Evolutionary conservation across 1,140 invertebrate genomes (phyloP).

Genomic region (Zelostemma sp.): DNA sequence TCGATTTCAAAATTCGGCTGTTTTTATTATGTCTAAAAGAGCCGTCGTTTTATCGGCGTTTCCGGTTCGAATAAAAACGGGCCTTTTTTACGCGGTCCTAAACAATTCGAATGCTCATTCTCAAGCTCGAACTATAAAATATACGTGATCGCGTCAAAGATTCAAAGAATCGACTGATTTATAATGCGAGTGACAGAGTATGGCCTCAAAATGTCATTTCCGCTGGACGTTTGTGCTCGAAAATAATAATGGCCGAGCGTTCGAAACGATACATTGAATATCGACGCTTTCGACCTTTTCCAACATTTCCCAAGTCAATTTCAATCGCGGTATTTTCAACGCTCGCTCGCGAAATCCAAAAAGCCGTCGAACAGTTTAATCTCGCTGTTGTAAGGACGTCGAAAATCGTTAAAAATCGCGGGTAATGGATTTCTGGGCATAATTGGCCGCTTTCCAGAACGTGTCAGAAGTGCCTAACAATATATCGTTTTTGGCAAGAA

Average conservation of each 20-base stretch:
- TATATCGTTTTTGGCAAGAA: background rate
- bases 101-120: background rate
- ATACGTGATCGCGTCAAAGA: background rate
- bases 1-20: background rate
- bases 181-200: background rate
- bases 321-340: background rate
- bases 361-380: background rate
- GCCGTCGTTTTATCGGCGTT: background rate
- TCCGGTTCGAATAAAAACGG: background rate
- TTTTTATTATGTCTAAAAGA: background rate
- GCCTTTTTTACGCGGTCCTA: background rate
- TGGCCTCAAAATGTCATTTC: slow-evolving; percentile 3
- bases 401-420: background rate
- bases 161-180: slow-evolving; percentile 2
- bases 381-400: background rate
- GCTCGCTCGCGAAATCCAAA: background rate
- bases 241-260: background rate
- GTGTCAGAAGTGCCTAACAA: background rate
- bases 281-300: background rate
- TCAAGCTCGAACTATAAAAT: slow-evolving; percentile 1
- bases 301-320: background rate
- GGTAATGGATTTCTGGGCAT: background rate
- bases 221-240: background rate
- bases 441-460: slow-evolving; percentile 1
- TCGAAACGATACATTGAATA: background rate